phyloP scores from a whole-genome alignment of 2,888 invertebrate genomes.

The Hirudinaria manillensis region DNA sequence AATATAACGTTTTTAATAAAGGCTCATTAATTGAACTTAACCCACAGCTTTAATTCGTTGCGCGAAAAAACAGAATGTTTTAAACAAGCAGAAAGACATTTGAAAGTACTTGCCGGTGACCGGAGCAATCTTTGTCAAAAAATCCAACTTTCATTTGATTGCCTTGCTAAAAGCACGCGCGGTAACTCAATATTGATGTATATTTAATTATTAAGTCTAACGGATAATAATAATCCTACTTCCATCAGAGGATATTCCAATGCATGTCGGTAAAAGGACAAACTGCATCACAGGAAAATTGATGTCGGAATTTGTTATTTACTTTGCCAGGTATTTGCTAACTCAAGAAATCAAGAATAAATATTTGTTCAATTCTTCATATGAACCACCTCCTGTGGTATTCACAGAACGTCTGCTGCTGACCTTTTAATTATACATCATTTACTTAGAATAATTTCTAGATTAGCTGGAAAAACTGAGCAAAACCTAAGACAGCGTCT shows the following conservation, averaged over 20 bases:
- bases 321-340: neutral
- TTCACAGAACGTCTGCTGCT: no score
- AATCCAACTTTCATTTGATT: neutral
- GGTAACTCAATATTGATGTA: neutral
- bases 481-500: no score
- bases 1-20: neutral
- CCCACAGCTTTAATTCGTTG: conserved; percentile 1
- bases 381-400: neutral
- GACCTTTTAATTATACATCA: no score
- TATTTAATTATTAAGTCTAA: neutral
- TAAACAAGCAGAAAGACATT: neutral
- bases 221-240: neutral
- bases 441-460: no score
- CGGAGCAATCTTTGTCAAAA: neutral
- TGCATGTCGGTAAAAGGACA: neutral
- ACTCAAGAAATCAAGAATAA: no score
- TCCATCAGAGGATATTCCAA: neutral
- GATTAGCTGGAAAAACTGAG: no score
- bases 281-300: conserved; percentile 5
- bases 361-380: neutral
- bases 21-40: neutral
- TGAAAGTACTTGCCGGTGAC: neutral
- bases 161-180: neutral
- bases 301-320: conserved; percentile 1
- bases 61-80: neutral